Conservation (phyloP, 2,888 invertebrate species). For the Scaptomyza tumidula region DNA sequence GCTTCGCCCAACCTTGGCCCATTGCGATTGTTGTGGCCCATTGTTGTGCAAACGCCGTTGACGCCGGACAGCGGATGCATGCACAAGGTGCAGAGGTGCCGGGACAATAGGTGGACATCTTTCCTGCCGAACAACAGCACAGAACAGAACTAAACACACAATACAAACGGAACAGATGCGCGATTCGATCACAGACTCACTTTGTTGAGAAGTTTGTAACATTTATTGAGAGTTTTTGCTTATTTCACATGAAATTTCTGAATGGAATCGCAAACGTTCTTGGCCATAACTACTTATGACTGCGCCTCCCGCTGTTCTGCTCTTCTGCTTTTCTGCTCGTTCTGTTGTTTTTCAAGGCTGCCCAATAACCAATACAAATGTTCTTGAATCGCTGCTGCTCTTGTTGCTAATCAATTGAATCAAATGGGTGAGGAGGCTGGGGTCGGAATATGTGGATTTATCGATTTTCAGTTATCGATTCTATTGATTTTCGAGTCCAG, state of each 20-base stretch:
- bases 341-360: constrained; percentile 20
- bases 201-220: not conserved
- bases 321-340: not conserved
- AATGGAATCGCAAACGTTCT: constrained; percentile 32
- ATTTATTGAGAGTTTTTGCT: constrained; percentile 38
- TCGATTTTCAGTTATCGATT: too few relatives aligned
- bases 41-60: constrained; percentile 60
- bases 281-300: constrained; percentile 44
- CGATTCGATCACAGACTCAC: constrained; percentile 9
- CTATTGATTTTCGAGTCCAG: not conserved
- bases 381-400: not conserved
- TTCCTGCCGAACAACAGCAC: constrained; percentile 4
- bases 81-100: constrained; percentile 32
- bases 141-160: not conserved
- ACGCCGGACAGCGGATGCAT: constrained; percentile 36
- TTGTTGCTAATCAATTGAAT: not conserved
- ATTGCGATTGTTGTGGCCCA: constrained; percentile 42
- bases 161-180: constrained; percentile 34
- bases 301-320: constrained; percentile 24
- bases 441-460: too few relatives aligned
- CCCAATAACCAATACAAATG: constrained; percentile 2
- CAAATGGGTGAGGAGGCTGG: too few relatives aligned
- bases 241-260: constrained; percentile 46
- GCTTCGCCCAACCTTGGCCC: constrained; percentile 47
- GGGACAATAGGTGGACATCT: constrained; percentile 29